These are phyloP conservation scores for Gallinago nigripennis DNA, from an alignment of 2,797 vertebrate genomes.

Conservation along the genomic window DNA sequence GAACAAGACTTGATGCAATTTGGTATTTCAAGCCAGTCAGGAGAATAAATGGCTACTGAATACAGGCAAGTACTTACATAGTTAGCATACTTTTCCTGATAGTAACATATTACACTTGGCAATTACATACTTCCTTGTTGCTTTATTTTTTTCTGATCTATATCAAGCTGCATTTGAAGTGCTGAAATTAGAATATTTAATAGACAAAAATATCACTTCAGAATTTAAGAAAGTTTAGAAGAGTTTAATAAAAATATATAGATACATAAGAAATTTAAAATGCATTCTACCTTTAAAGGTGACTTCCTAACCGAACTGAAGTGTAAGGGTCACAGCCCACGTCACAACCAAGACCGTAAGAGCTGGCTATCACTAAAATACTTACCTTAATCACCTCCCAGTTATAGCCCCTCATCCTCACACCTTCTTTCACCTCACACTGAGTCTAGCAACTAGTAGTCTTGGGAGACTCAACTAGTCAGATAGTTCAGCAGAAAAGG, in stretches of 20 bases:
- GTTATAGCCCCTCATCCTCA: not conserved
- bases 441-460: not conserved
- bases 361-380: not conserved
- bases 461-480: not conserved
- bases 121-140: not conserved
- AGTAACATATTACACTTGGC: not conserved
- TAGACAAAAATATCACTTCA: not conserved
- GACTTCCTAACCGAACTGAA: not conserved
- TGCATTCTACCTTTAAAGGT: not conserved
- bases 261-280: not conserved
- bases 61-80: not conserved
- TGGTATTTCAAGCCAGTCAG: not conserved
- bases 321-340: not conserved
- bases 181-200: not conserved
- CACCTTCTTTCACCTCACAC: fast-evolving
- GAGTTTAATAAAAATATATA: not conserved
- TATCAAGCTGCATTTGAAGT: not conserved
- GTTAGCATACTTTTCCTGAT: not conserved
- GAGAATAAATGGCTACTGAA: not conserved
- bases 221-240: not conserved
- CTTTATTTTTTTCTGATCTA: not conserved
- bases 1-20: not conserved
- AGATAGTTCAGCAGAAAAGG: not conserved
- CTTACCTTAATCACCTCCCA: not conserved
- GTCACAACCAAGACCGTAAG: not conserved